Evolutionary conservation across 1,140 invertebrate species (phyloP).

Genomic region (Papilio aristodemus): DNA sequence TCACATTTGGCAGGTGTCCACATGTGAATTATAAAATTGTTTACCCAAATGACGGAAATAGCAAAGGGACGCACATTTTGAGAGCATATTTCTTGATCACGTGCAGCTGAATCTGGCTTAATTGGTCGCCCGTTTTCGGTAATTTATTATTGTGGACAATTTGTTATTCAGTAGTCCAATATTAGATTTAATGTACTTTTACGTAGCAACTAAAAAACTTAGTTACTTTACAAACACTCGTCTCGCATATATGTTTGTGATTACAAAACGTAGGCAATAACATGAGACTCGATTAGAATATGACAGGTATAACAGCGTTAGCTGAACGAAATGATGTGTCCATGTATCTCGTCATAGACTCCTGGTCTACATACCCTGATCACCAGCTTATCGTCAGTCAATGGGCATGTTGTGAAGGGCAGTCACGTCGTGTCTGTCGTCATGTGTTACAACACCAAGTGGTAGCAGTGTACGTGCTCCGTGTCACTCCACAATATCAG

Average conservation of each 20-base stretch:
- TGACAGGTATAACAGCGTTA: too few species aligned
- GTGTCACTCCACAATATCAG: neutral
- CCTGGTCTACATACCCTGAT: too few species aligned
- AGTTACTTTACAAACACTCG: too few species aligned
- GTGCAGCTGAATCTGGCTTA: neutral
- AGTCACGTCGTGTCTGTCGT: neutral
- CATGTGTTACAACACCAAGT: neutral
- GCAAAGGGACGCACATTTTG: neutral
- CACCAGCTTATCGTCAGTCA: neutral
- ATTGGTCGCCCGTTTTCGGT: neutral
- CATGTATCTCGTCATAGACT: too few species aligned
- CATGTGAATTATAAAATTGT: slow-evolving; percentile 20
- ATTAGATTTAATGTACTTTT: too few species aligned
- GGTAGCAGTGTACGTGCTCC: neutral
- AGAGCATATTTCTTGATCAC: neutral
- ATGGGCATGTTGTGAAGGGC: neutral
- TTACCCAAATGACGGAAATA: neutral
- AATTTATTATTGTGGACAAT: neutral
- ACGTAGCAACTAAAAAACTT: too few species aligned
- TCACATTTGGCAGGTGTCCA: slow-evolving; percentile 7
- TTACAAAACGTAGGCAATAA: too few species aligned
- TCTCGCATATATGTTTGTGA: too few species aligned
- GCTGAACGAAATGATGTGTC: too few species aligned
- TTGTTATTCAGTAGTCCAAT: neutral
- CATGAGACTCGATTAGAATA: too few species aligned